Percentiles rank a stretch among this genome's conserved stretches.
phyloP scores from a whole-genome alignment of 2,888 invertebrate species.

The Limnephilus auricula region DNA sequence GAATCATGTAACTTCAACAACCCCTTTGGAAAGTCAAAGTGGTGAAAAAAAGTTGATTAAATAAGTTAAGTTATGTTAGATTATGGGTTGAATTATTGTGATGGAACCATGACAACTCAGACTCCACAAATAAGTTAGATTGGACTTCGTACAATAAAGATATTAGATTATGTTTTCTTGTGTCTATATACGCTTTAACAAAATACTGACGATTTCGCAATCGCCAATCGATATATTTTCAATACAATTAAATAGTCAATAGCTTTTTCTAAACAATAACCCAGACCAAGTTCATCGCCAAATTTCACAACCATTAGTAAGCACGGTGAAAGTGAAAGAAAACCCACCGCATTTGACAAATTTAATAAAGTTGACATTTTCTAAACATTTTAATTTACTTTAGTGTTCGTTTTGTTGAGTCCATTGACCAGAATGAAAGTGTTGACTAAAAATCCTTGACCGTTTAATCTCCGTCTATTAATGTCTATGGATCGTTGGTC shows the following conservation, averaged over 20 bases:
- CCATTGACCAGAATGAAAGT: conserved; percentile 31
- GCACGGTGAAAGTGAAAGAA: background rate
- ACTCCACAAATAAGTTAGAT: too few relatives aligned
- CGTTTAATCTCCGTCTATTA: conserved; percentile 31
- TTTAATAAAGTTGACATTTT: background rate
- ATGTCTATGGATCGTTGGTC: background rate
- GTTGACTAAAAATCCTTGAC: conserved; percentile 35
- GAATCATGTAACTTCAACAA: too few relatives aligned
- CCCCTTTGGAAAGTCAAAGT: too few relatives aligned
- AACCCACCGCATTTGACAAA: background rate
- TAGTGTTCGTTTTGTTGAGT: conserved; percentile 8
- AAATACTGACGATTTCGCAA: background rate
- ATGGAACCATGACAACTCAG: too few relatives aligned
- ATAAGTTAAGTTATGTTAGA: too few relatives aligned
- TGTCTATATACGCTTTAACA: background rate
- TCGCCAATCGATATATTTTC: background rate
- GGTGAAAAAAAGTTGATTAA: too few relatives aligned
- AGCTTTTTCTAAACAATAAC: background rate
- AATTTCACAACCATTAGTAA: background rate
- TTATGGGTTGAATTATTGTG: too few relatives aligned
- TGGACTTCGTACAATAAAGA: too few relatives aligned
- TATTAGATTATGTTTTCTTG: background rate
- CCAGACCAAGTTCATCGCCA: conserved; percentile 5
- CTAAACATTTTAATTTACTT: background rate
- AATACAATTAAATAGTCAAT: background rate